Evolutionary conservation across 2,888 invertebrate genomes (phyloP).

Genomic region (Plutella xylostella): DNA sequence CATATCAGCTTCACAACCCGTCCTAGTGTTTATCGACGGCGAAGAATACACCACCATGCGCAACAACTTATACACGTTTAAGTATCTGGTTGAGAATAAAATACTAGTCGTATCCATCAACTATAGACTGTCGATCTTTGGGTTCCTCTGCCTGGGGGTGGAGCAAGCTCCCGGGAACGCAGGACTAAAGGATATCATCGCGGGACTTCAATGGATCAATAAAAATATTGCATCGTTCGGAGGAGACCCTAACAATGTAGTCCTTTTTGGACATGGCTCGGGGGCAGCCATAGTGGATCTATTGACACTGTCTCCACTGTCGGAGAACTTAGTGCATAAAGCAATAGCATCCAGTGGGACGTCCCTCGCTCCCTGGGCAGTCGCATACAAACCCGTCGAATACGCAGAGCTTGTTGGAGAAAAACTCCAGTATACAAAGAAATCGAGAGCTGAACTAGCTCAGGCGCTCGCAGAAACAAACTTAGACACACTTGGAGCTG

Average conservation of each 20-base stretch:
- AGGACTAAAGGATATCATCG: conserved; percentile 85
- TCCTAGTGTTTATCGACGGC: conserved; percentile 49
- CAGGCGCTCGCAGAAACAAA: conserved; percentile 29
- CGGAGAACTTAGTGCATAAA: conserved; percentile 40
- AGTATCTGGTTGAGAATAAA: conserved; percentile 74
- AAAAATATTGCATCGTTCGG: conserved; percentile 80
- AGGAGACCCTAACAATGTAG: conserved; percentile 80
- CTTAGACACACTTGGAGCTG: conserved; percentile 25
- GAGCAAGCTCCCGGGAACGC: conserved; percentile 81
- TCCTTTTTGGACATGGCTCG: conserved; percentile 86
- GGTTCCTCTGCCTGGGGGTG: conserved; percentile 73
- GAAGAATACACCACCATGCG: conserved; percentile 35
- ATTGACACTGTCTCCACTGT: conserved; percentile 38
- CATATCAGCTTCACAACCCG: conserved; percentile 34
- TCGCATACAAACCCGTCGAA: conserved; percentile 46
- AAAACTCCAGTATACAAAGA: conserved; percentile 34
- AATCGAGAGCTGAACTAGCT: conserved; percentile 32
- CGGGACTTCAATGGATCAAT: conserved; percentile 81
- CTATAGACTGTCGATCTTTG: conserved; percentile 81
- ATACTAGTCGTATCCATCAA: conserved; percentile 74
- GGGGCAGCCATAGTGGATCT: conserved; percentile 72
- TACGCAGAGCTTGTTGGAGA: conserved; percentile 35
- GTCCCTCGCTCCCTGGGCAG: conserved; percentile 51
- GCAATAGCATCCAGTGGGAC: conserved; percentile 52
- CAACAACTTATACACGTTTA: conserved; percentile 38